Evolutionary conservation across 2,888 invertebrate genomes (phyloP).

Genomic region (Athalia cordata): DNA sequence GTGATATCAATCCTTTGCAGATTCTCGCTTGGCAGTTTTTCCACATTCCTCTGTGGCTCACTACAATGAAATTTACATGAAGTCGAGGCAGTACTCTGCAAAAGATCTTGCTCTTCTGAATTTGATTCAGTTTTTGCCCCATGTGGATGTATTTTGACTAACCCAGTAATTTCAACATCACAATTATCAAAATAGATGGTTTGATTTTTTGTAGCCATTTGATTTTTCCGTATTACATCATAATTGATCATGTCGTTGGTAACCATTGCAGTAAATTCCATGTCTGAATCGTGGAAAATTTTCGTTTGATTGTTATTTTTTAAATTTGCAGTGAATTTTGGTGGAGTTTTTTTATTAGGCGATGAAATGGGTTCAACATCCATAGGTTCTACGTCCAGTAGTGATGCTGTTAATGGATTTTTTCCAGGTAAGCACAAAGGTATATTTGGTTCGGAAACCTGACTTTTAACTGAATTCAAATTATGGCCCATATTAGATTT

Average conservation of each 20-base stretch:
- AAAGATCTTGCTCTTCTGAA: background rate
- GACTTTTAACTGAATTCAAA: background rate
- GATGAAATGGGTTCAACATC: background rate
- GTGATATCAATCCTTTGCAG: background rate
- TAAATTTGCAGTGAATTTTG: background rate
- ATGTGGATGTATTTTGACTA: background rate
- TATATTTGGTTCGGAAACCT: background rate
- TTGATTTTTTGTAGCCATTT: background rate
- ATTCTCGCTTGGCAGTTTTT: conserved; percentile 10
- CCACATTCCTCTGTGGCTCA: background rate
- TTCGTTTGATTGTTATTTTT: background rate
- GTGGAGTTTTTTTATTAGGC: background rate
- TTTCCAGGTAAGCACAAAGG: background rate
- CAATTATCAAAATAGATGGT: conserved; percentile 43
- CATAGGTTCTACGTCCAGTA: background rate
- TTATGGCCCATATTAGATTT: background rate
- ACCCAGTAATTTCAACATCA: conserved; percentile 47
- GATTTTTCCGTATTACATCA: background rate
- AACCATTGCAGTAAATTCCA: conserved; percentile 50
- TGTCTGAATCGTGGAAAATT: conserved; percentile 25
- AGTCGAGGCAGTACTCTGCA: background rate
- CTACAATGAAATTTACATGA: background rate
- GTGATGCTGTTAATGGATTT: background rate
- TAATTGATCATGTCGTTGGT: background rate
- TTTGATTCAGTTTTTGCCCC: background rate